Conservation (phyloP, 2,113 vertebrate genomes). For the Columbina picui region DNA sequence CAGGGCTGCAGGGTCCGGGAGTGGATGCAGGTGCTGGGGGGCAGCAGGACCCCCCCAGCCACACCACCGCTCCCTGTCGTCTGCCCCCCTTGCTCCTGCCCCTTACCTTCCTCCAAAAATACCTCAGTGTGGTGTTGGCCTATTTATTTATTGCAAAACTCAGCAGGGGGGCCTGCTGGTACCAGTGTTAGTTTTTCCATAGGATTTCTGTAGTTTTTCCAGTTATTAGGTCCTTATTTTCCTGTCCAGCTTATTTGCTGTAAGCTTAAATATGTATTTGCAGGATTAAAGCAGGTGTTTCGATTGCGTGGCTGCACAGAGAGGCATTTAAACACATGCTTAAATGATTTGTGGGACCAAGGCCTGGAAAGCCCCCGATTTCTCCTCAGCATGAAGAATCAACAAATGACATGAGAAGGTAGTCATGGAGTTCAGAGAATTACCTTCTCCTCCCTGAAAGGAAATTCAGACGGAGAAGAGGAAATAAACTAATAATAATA, state of each 20-base stretch:
- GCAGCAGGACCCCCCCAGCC: neutral
- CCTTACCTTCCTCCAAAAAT: neutral
- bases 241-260: neutral
- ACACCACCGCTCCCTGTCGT: fast-evolving
- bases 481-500: neutral
- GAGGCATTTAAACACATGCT: neutral
- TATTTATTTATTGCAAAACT: neutral
- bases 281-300: neutral
- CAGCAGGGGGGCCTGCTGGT: neutral
- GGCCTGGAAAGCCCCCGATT: neutral
- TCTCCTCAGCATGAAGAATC: neutral
- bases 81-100: neutral
- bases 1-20: fast-evolving
- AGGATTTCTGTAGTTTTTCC: neutral
- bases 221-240: neutral
- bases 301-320: neutral
- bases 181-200: neutral
- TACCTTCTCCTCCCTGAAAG: neutral
- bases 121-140: neutral
- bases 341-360: neutral
- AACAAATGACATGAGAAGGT: neutral
- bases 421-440: neutral
- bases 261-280: neutral
- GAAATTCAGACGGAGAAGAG: neutral
- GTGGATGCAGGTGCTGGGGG: neutral